Evolutionary conservation across 2,888 invertebrate genomes (phyloP).

Genomic region (Platypus cylindrus): DNA sequence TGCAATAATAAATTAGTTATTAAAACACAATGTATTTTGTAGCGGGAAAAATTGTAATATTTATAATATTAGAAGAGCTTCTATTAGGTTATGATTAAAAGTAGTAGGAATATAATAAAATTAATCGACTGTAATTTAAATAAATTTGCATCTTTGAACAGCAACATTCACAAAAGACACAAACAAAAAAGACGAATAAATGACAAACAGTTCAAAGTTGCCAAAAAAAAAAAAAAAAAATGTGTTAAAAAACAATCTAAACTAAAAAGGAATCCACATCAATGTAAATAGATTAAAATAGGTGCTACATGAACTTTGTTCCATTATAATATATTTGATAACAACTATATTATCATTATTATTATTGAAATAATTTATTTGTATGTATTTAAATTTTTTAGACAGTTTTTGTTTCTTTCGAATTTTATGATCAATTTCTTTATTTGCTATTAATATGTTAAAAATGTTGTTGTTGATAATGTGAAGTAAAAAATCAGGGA

Average conservation of each 20-base stretch:
- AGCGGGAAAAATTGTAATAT: conserved; percentile 1
- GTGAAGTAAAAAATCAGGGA: conserved; percentile 17
- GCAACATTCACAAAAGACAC: neutral
- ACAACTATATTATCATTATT: conserved; percentile 17
- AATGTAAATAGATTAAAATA: conserved; percentile 16
- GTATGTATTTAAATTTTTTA: no score
- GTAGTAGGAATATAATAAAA: no score
- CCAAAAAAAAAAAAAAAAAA: conserved; percentile 1
- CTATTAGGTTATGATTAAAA: no score
- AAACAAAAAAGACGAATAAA: neutral
- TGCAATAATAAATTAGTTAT: conserved; percentile 1
- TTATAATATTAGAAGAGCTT: no score
- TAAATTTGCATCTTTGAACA: neutral
- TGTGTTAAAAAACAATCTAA: conserved; percentile 2
- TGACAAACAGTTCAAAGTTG: conserved; percentile 1
- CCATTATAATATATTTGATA: conserved; percentile 16
- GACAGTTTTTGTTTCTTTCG: no score
- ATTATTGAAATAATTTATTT: conserved; percentile 16
- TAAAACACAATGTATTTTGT: conserved; percentile 1
- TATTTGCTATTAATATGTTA: conserved; percentile 14
- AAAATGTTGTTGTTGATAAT: conserved; percentile 16
- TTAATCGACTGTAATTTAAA: no score
- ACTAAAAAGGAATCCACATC: conserved; percentile 6
- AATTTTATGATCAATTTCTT: conserved; percentile 4
- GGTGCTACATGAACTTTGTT: conserved; percentile 17